A percentile compares a stretch with the other conserved stretches of the same genome.
phyloP scores from a whole-genome alignment of 2,113 vertebrate species.

The Otus sunia region DNA sequence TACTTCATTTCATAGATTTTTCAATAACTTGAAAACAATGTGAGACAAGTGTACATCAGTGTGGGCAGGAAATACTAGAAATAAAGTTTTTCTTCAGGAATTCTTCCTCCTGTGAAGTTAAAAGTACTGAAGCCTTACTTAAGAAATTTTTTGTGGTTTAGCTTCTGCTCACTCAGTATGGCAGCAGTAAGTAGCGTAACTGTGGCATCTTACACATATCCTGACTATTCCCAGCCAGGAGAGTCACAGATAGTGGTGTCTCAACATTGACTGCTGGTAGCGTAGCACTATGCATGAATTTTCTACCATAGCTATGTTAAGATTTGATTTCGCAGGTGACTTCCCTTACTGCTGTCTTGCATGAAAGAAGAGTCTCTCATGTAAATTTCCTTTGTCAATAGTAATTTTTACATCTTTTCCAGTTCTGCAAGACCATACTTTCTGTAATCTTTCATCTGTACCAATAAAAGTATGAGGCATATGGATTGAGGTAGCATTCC shows the following conservation, averaged over 20 bases:
- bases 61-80: not conserved
- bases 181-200: not conserved
- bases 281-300: accelerated
- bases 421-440: not conserved
- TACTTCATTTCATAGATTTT: not conserved
- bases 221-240: not conserved
- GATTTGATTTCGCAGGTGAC: not conserved
- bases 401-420: not conserved
- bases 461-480: not conserved
- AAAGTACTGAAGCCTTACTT: not conserved
- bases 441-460: not conserved
- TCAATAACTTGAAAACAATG: not conserved
- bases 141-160: not conserved
- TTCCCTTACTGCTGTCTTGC: not conserved
- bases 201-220: not conserved
- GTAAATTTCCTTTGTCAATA: not conserved
- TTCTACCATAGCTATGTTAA: not conserved
- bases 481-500: not conserved
- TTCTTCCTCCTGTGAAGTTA: not conserved
- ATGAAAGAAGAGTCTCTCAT: not conserved
- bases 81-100: not conserved
- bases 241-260: not conserved
- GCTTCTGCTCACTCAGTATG: not conserved
- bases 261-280: not conserved
- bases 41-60: not conserved